These are phyloP conservation scores for Pithys albifrons DNA, from an alignment of 2,113 vertebrate genomes.

Conservation along the genomic window DNA sequence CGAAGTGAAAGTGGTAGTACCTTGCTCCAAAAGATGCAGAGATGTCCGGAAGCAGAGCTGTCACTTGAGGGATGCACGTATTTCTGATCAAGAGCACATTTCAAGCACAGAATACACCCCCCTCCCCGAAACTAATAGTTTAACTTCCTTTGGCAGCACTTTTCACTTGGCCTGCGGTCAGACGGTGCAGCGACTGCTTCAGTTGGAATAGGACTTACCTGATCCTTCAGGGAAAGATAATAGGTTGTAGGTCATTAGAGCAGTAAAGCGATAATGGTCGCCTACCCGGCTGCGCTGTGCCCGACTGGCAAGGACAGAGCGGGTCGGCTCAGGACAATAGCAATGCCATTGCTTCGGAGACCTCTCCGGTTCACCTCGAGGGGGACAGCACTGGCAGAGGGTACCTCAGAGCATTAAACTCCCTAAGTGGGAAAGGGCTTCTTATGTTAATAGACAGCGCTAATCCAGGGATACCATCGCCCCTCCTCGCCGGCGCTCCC, in stretches of 20 bases:
- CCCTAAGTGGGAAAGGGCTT: not conserved
- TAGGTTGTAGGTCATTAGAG: not conserved
- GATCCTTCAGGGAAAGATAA: not conserved
- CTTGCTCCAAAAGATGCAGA: not conserved
- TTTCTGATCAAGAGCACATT: not conserved
- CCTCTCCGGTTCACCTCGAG: not conserved
- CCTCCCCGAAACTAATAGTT: not conserved
- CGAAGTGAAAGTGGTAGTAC: not conserved
- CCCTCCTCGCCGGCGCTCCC: accelerated
- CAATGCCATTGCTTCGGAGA: accelerated
- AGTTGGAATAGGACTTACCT: not conserved
- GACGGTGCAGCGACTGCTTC: not conserved
- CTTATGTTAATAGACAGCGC: accelerated
- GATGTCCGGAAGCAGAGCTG: not conserved
- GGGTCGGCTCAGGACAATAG: too few species aligned
- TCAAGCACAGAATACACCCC: not conserved
- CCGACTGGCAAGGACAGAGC: accelerated
- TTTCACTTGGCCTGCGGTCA: not conserved
- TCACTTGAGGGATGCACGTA: accelerated
- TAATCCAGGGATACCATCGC: not conserved
- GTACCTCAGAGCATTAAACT: accelerated
- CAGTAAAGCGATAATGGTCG: not conserved
- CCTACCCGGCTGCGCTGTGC: accelerated
- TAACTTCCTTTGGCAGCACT: not conserved
- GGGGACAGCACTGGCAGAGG: not conserved